These are phyloP conservation scores for Malurus elegans DNA, from an alignment of 2,113 vertebrate species.

Conservation along the genomic window DNA sequence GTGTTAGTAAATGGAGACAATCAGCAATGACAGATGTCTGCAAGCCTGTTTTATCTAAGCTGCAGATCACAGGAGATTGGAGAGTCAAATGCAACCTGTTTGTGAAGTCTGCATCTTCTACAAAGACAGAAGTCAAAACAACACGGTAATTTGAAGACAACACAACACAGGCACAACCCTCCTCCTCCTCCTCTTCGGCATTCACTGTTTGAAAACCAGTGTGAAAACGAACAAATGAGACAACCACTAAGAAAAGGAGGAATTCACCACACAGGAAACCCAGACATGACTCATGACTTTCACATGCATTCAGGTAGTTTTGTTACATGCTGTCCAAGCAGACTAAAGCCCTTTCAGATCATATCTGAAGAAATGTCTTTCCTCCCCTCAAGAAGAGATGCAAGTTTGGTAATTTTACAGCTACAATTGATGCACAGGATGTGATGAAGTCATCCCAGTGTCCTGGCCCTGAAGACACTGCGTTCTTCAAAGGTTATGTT, in stretches of 20 bases:
- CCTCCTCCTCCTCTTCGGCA: background rate
- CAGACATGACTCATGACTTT: background rate
- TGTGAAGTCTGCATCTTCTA: background rate
- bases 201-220: background rate
- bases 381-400: background rate
- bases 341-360: background rate
- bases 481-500: background rate
- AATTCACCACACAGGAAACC: background rate
- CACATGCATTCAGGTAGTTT: background rate
- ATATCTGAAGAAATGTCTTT: background rate
- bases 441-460: background rate
- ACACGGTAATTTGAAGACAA: conserved; percentile 5
- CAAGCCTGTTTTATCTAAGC: background rate
- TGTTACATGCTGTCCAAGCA: background rate
- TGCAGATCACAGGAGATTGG: background rate
- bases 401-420: background rate
- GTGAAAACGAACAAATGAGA: background rate
- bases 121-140: conserved; percentile 11
- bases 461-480: background rate
- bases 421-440: background rate
- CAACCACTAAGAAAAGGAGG: background rate
- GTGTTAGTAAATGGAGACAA: conserved; percentile 3
- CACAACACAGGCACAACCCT: background rate
- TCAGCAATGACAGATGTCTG: background rate
- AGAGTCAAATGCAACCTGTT: background rate